Evolutionary conservation across 1,140 invertebrate genomes (phyloP).

Genomic region (Drosophila grimshawi): DNA sequence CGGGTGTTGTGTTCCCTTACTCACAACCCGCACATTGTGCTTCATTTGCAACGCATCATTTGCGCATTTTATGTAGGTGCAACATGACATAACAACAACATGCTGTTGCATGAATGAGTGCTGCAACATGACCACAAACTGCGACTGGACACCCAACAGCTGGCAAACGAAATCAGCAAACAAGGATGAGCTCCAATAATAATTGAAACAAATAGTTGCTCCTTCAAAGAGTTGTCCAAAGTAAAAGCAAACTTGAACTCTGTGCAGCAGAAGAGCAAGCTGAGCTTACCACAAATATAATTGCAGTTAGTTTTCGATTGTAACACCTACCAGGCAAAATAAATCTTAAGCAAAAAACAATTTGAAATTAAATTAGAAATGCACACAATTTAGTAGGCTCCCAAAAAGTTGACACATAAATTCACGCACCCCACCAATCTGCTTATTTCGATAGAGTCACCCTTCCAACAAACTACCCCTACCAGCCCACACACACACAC

Average conservation of each 20-base stretch:
- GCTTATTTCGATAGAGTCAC: neutral
- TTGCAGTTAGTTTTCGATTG: no score
- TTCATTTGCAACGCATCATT: constrained; percentile 74
- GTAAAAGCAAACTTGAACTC: neutral
- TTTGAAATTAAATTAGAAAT: neutral
- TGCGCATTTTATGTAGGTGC: constrained; percentile 74
- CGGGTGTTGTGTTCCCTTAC: neutral
- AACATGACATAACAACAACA: constrained; percentile 50
- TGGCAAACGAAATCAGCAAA: neutral
- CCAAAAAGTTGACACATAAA: neutral
- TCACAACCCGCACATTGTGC: constrained; percentile 3
- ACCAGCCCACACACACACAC: neutral
- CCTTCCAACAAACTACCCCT: neutral
- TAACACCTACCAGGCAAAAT: no score
- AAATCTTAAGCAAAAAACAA: neutral
- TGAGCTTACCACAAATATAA: no score
- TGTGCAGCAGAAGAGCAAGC: neutral
- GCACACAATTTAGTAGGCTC: no score
- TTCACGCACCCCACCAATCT: no score
- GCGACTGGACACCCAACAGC: constrained; percentile 18
- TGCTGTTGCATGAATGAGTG: constrained; percentile 65
- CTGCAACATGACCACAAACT: constrained; percentile 59
- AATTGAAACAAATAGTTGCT: neutral
- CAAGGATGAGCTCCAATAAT: constrained; percentile 1
- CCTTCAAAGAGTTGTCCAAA: neutral